Conservation (phyloP, 2,888 invertebrate genomes). For the Erebia palarica region DNA sequence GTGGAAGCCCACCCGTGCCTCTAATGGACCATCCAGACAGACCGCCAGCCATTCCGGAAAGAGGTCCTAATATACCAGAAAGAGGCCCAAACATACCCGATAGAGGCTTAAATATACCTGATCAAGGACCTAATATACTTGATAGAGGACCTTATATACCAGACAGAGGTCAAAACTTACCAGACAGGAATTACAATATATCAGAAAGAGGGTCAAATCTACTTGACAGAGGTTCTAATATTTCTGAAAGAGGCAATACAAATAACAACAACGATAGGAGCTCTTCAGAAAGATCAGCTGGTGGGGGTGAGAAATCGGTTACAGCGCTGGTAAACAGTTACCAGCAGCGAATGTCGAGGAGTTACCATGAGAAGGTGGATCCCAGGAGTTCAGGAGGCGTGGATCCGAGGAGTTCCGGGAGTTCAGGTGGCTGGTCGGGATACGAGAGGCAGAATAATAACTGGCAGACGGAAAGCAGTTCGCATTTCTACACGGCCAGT, state of each 20-base stretch:
- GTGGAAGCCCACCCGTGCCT: conserved; percentile 63
- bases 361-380: conserved; percentile 52
- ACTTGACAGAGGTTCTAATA: conserved; percentile 18
- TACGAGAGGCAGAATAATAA: conserved; percentile 51
- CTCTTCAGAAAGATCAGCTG: conserved; percentile 37
- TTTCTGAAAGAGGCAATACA: conserved; percentile 28
- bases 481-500: conserved; percentile 71
- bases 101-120: conserved; percentile 36
- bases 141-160: conserved; percentile 30
- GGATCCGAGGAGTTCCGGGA: conserved; percentile 49
- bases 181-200: conserved; percentile 43
- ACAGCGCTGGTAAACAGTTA: conserved; percentile 72
- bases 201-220: conserved; percentile 26
- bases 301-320: conserved; percentile 59
- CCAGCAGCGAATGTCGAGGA: conserved; percentile 65
- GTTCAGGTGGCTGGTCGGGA: conserved; percentile 36
- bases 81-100: conserved; percentile 51
- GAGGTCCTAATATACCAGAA: conserved; percentile 50
- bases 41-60: conserved; percentile 49
- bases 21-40: conserved; percentile 59
- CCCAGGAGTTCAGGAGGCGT: conserved; percentile 44
- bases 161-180: conserved; percentile 39
- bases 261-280: conserved; percentile 34
- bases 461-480: conserved; percentile 63
- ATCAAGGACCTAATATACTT: conserved; percentile 28